A percentile compares a stretch with the other conserved stretches of the same genome.
phyloP scores from a whole-genome alignment of 1,140 invertebrate species.

The Caenorhabditis briggsae region DNA sequence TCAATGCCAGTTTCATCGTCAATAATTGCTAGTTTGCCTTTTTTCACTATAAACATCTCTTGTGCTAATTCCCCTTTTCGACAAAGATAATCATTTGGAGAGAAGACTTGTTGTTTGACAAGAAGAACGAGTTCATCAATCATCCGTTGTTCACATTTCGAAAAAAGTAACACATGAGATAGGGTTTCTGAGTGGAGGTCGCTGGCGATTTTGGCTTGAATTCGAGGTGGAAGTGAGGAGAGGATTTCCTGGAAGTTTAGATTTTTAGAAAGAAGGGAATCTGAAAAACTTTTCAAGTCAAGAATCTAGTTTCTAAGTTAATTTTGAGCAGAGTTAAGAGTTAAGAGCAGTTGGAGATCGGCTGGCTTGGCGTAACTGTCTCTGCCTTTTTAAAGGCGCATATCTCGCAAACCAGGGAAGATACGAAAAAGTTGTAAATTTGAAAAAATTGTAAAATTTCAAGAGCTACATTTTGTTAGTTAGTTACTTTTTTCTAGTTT shows the following conservation, averaged over 20 bases:
- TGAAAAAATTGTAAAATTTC: too few relatives aligned
- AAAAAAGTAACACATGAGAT: slow-evolving; percentile 34
- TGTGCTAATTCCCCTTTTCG: slow-evolving; percentile 57
- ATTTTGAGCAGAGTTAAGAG: too few relatives aligned
- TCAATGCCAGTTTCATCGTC: slow-evolving; percentile 6
- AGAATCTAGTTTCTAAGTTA: too few relatives aligned
- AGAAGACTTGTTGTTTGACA: slow-evolving; percentile 60
- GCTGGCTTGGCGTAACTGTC: too few relatives aligned
- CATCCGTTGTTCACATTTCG: slow-evolving; percentile 49
- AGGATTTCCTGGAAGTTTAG: slow-evolving; percentile 52
- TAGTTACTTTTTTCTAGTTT: too few relatives aligned
- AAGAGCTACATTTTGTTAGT: too few relatives aligned
- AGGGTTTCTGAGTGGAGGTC: slow-evolving; percentile 59
- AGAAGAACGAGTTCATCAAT: slow-evolving; percentile 59
- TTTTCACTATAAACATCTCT: slow-evolving; percentile 64
- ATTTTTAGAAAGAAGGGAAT: too few relatives aligned
- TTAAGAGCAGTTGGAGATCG: too few relatives aligned
- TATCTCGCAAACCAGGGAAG: too few relatives aligned
- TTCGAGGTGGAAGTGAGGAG: slow-evolving; percentile 42
- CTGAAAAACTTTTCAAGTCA: too few relatives aligned
- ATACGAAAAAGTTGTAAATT: too few relatives aligned
- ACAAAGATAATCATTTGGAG: slow-evolving; percentile 60
- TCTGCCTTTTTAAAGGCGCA: too few relatives aligned
- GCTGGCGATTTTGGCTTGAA: slow-evolving; percentile 58
- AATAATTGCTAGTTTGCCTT: slow-evolving; percentile 17